A percentile compares a stretch with the other conserved stretches of the same genome.
These are phyloP conservation scores for Felis catus DNA, from an alignment of 2,113 vertebrate genomes.

Conservation along the genomic window F.catus_Fca126_mat1.0 CM031417.1:126036501-126037000, in stretches of 20 bases:
- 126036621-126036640: too few species aligned
- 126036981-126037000: constrained; percentile 60
- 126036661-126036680: background rate
- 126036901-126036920: constrained; percentile 13
- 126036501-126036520: too few species aligned
- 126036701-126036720: constrained; percentile 39
- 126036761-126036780: constrained; percentile 11
- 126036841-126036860: constrained; percentile 39
- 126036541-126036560: too few species aligned
- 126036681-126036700: constrained; percentile 33
- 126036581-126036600: too few species aligned
- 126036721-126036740: constrained; percentile 47
- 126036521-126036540: too few species aligned
- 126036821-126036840: constrained; percentile 62
- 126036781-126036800: constrained; percentile 35
- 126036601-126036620: too few species aligned
- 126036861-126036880: constrained; percentile 45
- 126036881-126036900: constrained; percentile 45
- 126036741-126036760: constrained; percentile 55
- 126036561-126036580: too few species aligned
- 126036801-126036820: background rate
- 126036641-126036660: background rate
- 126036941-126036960: constrained; percentile 53
- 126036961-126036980: constrained; percentile 50
- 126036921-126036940: constrained; percentile 54